Percentiles rank a stretch among this genome's conserved stretches.
Evolutionary conservation across 1,140 invertebrate species (phyloP).

Genomic region (Drosophila kanapiae): DNA sequence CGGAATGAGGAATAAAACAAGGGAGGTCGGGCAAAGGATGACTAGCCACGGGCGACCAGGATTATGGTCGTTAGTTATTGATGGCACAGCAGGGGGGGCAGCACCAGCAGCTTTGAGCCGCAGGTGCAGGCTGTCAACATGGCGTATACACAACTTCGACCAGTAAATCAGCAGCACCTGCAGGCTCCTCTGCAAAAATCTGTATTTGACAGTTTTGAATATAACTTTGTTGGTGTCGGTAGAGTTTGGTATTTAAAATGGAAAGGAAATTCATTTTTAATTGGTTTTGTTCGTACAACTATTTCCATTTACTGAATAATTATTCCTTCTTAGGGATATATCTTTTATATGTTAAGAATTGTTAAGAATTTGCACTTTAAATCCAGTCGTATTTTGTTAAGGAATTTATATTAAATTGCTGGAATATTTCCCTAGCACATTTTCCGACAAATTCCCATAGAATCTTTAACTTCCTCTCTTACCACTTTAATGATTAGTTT

Average conservation of each 20-base stretch:
- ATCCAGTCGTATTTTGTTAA: too few species aligned
- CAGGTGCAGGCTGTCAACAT: constrained; percentile 38
- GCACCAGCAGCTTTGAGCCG: constrained; percentile 12
- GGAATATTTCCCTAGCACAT: too few species aligned
- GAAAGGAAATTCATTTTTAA: not conserved
- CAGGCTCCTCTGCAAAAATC: not conserved
- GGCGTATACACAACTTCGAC: constrained; percentile 33
- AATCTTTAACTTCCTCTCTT: too few species aligned
- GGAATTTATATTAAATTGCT: too few species aligned
- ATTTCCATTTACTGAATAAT: too few species aligned
- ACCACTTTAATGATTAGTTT: not conserved
- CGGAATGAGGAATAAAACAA: not conserved
- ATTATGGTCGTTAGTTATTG: constrained; percentile 58
- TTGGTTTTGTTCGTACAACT: not conserved
- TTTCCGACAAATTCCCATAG: too few species aligned
- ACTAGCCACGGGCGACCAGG: constrained; percentile 28
- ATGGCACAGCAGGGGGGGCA: constrained; percentile 27
- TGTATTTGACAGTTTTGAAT: not conserved
- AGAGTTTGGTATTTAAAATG: not conserved
- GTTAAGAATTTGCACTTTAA: too few species aligned
- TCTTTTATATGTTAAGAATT: too few species aligned
- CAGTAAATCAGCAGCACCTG: constrained; percentile 1
- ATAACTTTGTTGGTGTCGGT: not conserved
- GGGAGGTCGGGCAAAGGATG: not conserved
- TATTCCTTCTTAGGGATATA: too few species aligned